A percentile compares a stretch with the other conserved stretches of the same genome.
Conservation (phyloP, 1,140 invertebrate genomes). For the Potamilus streckersoni region DNA sequence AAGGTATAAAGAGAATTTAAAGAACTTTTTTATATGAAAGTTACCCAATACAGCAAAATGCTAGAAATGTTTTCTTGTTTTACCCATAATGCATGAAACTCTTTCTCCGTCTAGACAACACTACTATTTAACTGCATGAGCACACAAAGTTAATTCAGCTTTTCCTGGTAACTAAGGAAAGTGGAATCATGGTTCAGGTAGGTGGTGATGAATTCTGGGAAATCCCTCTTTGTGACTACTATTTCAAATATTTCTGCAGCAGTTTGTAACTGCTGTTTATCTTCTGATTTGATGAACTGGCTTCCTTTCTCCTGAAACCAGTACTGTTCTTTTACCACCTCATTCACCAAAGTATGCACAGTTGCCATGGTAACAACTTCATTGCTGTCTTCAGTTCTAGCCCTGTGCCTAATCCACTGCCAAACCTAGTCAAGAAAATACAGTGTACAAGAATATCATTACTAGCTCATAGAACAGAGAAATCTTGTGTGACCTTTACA, state of each 20-base stretch:
- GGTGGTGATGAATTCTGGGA: conserved; percentile 51
- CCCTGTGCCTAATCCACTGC: conserved; percentile 79
- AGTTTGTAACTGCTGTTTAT: conserved; percentile 18
- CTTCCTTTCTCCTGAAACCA: conserved; percentile 18
- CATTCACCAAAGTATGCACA: conserved; percentile 28
- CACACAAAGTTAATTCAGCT: too few species aligned
- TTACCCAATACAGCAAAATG: too few species aligned
- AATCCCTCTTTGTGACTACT: conserved; percentile 38
- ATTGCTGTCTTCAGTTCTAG: conserved; percentile 57
- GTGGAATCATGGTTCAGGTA: conserved; percentile 38
- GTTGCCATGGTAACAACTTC: conserved; percentile 27
- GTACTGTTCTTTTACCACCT: conserved; percentile 14
- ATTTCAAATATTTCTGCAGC: conserved; percentile 40
- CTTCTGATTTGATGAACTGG: conserved; percentile 7
- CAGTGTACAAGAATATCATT: not conserved
- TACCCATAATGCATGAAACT: too few species aligned
- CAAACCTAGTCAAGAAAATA: conserved; percentile 72
- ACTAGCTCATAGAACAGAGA: too few species aligned
- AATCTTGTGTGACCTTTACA: too few species aligned
- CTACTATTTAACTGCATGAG: too few species aligned
- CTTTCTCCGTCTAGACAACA: too few species aligned
- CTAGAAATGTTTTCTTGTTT: too few species aligned
- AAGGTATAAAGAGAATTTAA: too few species aligned
- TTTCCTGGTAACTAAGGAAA: conserved; percentile 33
- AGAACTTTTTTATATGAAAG: too few species aligned